A percentile compares a stretch with the other conserved stretches of the same genome.
phyloP scores from a whole-genome alignment of 2,888 invertebrate genomes.

The Schizaphis graminum region DNA sequence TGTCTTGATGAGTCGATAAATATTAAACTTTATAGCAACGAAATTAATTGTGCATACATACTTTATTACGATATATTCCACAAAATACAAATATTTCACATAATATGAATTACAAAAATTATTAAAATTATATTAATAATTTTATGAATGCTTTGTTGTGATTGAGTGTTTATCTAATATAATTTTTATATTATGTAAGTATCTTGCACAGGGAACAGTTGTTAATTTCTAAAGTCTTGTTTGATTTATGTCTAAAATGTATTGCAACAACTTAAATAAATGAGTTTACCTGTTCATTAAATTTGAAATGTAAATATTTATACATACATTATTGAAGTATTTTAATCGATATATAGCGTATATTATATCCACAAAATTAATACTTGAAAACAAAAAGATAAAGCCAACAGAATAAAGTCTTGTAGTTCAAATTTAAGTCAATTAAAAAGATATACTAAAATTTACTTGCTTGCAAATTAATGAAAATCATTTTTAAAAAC shows the following conservation, averaged over 20 bases:
- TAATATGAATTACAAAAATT: not conserved
- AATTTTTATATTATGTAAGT: not conserved
- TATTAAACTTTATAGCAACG: not conserved
- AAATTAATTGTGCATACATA: not conserved
- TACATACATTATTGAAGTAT: slow-evolving; percentile 9
- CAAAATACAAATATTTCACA: not conserved
- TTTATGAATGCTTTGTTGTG: not conserved
- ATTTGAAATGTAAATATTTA: not conserved
- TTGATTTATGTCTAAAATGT: not conserved
- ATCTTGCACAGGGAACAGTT: not conserved
- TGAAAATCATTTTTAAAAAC: not conserved
- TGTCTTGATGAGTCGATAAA: not conserved
- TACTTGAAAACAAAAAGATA: not conserved
- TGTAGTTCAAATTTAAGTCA: not conserved
- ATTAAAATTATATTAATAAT: not conserved
- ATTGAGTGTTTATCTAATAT: not conserved
- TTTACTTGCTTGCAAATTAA: not conserved
- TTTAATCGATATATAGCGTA: not conserved
- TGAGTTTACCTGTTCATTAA: not conserved
- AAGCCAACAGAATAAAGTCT: not conserved
- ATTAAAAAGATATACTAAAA: not conserved
- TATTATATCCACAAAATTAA: not conserved
- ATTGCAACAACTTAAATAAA: not conserved
- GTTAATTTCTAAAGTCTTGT: not conserved
- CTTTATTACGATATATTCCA: not conserved